phyloP scores from a whole-genome alignment of 2,797 vertebrate species.

The Siniperca obscura region DNA sequence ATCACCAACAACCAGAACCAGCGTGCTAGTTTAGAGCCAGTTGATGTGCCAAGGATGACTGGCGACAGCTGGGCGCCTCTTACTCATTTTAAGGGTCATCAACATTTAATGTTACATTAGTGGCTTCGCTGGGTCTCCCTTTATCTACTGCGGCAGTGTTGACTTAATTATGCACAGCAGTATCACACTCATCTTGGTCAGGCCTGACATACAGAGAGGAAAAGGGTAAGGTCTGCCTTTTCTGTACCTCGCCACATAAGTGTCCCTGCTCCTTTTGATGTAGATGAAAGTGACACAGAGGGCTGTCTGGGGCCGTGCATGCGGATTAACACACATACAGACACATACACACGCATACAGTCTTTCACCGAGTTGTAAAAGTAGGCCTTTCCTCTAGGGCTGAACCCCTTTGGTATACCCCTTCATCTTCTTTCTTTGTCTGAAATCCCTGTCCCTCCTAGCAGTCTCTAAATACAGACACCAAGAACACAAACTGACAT shows the following conservation, averaged over 20 bases:
- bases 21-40: slow-evolving; percentile 53
- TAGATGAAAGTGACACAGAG: slow-evolving; percentile 69
- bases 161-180: slow-evolving; percentile 79
- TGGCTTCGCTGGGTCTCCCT: slow-evolving; percentile 72
- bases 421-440: slow-evolving; percentile 67
- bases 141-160: slow-evolving; percentile 79
- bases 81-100: slow-evolving; percentile 81
- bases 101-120: slow-evolving; percentile 83
- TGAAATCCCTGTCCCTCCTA: slow-evolving; percentile 69
- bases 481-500: slow-evolving; percentile 70
- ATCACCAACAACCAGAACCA: slow-evolving; percentile 59
- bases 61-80: slow-evolving; percentile 78
- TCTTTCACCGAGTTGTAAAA: slow-evolving; percentile 58
- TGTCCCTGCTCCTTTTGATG: slow-evolving; percentile 66
- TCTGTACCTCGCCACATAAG: slow-evolving; percentile 41
- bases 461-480: slow-evolving; percentile 71
- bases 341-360: neutral
- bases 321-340: slow-evolving; percentile 53
- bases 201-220: slow-evolving; percentile 47
- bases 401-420: slow-evolving; percentile 66
- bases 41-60: slow-evolving; percentile 76
- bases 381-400: slow-evolving; percentile 67
- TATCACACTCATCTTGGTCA: slow-evolving; percentile 61
- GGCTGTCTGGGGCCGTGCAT: slow-evolving; percentile 29
- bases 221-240: slow-evolving; percentile 32